These are phyloP conservation scores for Cyclophora punctaria DNA, from an alignment of 2,888 invertebrate genomes.

Conservation along the genomic window DNA sequence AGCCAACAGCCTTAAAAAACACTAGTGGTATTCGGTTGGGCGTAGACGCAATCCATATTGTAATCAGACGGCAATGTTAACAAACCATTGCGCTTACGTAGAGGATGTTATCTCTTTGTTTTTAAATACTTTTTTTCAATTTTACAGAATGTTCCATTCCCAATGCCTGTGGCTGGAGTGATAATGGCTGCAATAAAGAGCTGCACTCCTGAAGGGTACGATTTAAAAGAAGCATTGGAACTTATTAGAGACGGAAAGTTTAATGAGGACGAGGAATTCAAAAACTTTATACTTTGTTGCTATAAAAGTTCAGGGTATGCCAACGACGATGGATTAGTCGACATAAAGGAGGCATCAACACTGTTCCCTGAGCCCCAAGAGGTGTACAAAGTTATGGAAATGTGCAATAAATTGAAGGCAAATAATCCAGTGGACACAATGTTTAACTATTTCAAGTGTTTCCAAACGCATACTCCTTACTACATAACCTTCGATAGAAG, in stretches of 20 bases:
- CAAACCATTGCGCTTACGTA: too few species aligned
- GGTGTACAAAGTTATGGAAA: slow-evolving; percentile 27
- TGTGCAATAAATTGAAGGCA: slow-evolving; percentile 33
- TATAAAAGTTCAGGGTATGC: slow-evolving; percentile 33
- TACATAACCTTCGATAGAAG: too few species aligned
- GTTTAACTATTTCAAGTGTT: slow-evolving; percentile 33
- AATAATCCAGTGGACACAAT: slow-evolving; percentile 29
- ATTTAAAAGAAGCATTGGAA: slow-evolving; percentile 10
- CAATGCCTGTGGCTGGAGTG: not conserved
- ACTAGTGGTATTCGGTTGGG: too few species aligned
- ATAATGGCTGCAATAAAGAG: not conserved
- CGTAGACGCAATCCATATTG: too few species aligned
- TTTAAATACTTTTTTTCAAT: too few species aligned
- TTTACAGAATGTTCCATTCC: not conserved
- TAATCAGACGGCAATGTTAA: too few species aligned
- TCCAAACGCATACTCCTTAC: slow-evolving; percentile 24
- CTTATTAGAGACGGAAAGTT: slow-evolving; percentile 34
- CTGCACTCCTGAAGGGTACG: not conserved
- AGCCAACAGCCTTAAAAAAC: too few species aligned
- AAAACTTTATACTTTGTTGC: slow-evolving; percentile 45
- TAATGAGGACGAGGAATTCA: slow-evolving; percentile 32
- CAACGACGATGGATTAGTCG: slow-evolving; percentile 32
- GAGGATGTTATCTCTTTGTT: too few species aligned
- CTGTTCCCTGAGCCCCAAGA: slow-evolving; percentile 27
- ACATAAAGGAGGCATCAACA: slow-evolving; percentile 32